These are phyloP conservation scores for Bilobella aurantiaca DNA, from an alignment of 1,140 invertebrate genomes.

Conservation along the genomic window DNA sequence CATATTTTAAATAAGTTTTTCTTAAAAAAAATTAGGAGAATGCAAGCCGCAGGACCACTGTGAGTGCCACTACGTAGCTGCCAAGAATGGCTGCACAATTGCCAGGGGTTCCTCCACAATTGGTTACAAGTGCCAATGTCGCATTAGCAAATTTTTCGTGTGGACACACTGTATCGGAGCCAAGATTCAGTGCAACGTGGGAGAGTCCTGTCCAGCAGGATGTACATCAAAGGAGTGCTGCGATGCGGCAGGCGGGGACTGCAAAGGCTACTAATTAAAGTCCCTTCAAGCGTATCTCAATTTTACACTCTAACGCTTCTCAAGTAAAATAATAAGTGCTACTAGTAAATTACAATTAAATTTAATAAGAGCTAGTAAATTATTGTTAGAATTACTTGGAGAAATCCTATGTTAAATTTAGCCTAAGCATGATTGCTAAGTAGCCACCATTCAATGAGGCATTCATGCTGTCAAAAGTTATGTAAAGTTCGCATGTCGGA, in stretches of 20 bases:
- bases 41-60: slow-evolving; percentile 4
- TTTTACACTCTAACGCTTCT: too few species aligned
- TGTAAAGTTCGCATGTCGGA: too few species aligned
- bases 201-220: background rate
- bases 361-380: too few species aligned
- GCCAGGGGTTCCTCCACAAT: background rate
- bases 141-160: slow-evolving; percentile 1
- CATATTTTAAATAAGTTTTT: background rate
- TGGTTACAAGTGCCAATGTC: slow-evolving; percentile 10
- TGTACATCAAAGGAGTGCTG: slow-evolving; percentile 10
- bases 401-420: too few species aligned
- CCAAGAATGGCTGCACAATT: slow-evolving; percentile 2
- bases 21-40: background rate
- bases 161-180: slow-evolving; percentile 7
- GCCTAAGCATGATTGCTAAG: too few species aligned
- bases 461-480: too few species aligned
- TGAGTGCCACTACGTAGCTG: background rate
- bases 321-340: too few species aligned
- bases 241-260: background rate
- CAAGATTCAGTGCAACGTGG: background rate
- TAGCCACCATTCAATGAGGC: too few species aligned
- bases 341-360: too few species aligned
- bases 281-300: too few species aligned
- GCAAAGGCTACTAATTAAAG: slow-evolving; percentile 12
- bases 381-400: too few species aligned